A percentile compares a stretch with the other conserved stretches of the same genome.
Evolutionary conservation across 2,113 vertebrate genomes (phyloP).

Genomic region (Nothobranchius furzeri): DNA sequence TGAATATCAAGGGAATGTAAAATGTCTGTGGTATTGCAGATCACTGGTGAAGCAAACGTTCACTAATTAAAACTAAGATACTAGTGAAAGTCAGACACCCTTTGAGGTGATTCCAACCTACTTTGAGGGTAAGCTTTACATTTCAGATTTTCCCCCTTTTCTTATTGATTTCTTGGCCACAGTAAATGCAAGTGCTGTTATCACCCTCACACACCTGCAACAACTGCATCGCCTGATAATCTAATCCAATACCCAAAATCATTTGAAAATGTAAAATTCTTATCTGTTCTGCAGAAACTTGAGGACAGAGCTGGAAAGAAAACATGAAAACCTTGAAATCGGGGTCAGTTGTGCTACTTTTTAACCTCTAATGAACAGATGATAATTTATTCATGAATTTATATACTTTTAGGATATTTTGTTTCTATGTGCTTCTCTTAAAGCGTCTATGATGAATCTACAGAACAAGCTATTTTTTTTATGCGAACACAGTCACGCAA

Average conservation of each 20-base stretch:
- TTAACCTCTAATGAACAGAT: constrained; percentile 29
- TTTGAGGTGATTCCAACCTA: constrained; percentile 24
- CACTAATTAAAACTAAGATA: constrained; percentile 1
- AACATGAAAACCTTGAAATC: neutral
- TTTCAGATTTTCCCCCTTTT: constrained; percentile 52
- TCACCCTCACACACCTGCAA: constrained; percentile 17
- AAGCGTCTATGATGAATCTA: no score
- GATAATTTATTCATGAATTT: constrained; percentile 10
- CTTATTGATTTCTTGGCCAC: constrained; percentile 56
- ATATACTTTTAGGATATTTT: no score
- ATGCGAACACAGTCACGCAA: no score
- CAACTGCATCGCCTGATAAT: constrained; percentile 17
- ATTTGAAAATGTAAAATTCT: neutral
- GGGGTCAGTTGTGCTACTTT: constrained; percentile 7
- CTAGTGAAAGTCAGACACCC: neutral
- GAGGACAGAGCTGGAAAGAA: neutral
- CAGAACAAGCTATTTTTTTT: no score
- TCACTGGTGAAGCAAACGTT: neutral
- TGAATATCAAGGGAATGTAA: no score
- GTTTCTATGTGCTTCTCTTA: no score
- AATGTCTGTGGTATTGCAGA: no score
- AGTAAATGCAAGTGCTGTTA: constrained; percentile 35
- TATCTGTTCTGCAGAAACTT: neutral
- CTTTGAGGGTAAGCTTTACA: constrained; percentile 30
- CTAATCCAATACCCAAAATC: constrained; percentile 46